Conservation (phyloP, 2,113 vertebrate genomes). For the Esox niger region DNA sequence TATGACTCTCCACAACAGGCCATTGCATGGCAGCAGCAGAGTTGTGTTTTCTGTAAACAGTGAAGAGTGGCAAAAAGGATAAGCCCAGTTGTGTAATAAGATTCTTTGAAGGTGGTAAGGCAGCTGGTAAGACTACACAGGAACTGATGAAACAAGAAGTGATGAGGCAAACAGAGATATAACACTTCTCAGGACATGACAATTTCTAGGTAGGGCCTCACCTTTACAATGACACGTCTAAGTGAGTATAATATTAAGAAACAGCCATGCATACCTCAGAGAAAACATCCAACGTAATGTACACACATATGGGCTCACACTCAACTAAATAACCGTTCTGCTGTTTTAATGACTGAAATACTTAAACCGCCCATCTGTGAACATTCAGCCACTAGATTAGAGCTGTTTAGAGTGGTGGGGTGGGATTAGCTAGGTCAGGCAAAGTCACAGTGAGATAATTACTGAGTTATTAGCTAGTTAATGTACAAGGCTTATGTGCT, state of each 20-base stretch:
- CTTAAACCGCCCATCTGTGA: neutral
- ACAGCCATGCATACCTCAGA: constrained; percentile 22
- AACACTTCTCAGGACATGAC: constrained; percentile 25
- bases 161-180: constrained; percentile 17
- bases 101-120: constrained; percentile 41
- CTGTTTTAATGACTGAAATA: constrained; percentile 8
- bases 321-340: neutral
- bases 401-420: constrained; percentile 26
- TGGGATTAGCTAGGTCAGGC: too few relatives aligned
- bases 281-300: neutral
- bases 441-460: constrained; percentile 27
- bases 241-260: neutral
- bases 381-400: constrained; percentile 21
- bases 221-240: neutral
- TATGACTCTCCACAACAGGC: too few relatives aligned
- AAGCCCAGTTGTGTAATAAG: too few relatives aligned
- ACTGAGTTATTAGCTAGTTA: constrained; percentile 15
- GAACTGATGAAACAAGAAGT: constrained; percentile 27
- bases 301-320: neutral
- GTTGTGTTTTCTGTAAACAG: neutral
- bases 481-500: constrained; percentile 7
- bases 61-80: neutral
- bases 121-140: constrained; percentile 43
- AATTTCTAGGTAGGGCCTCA: constrained; percentile 4
- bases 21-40: neutral